A percentile compares a stretch with the other conserved stretches of the same genome.
Evolutionary conservation across 2,797 vertebrate genomes (phyloP).

Genomic region (Coccyzus lansbergi): DNA sequence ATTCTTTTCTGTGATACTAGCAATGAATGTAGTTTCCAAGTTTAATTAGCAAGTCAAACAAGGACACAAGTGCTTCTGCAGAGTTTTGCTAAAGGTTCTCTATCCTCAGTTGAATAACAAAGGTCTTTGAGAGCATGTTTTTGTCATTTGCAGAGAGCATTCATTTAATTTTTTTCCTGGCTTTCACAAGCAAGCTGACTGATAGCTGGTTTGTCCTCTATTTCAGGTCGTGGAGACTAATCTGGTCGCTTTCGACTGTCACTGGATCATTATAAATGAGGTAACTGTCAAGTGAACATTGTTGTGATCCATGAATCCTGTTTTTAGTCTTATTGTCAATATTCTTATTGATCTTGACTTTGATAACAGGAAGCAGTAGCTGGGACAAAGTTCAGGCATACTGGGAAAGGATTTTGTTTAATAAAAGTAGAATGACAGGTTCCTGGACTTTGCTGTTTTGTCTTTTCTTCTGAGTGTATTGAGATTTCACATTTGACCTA

Average conservation of each 20-base stretch:
- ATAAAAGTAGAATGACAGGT: slow-evolving; percentile 30
- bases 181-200: slow-evolving; percentile 69
- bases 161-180: background rate
- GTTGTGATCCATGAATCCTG: slow-evolving; percentile 21
- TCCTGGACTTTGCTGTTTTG: background rate
- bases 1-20: background rate
- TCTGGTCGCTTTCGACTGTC: slow-evolving; percentile 98
- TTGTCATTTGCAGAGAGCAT: slow-evolving; percentile 31
- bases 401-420: background rate
- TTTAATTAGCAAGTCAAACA: slow-evolving; percentile 57
- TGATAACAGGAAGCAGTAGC: slow-evolving; percentile 53
- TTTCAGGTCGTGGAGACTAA: slow-evolving; percentile 98
- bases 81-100: slow-evolving; percentile 29
- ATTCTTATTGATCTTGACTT: slow-evolving; percentile 47
- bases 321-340: slow-evolving; percentile 29
- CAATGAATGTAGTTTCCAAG: slow-evolving; percentile 32
- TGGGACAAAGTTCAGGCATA: slow-evolving; percentile 24
- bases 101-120: slow-evolving; percentile 17
- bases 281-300: slow-evolving; percentile 79
- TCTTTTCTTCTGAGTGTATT: background rate
- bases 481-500: background rate
- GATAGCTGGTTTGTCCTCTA: slow-evolving; percentile 75
- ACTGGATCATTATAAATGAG: slow-evolving; percentile 99
- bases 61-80: background rate
- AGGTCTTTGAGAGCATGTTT: slow-evolving; percentile 5